Conservation (phyloP, 2,888 invertebrate genomes). For the Eremobia ochroleuca region DNA sequence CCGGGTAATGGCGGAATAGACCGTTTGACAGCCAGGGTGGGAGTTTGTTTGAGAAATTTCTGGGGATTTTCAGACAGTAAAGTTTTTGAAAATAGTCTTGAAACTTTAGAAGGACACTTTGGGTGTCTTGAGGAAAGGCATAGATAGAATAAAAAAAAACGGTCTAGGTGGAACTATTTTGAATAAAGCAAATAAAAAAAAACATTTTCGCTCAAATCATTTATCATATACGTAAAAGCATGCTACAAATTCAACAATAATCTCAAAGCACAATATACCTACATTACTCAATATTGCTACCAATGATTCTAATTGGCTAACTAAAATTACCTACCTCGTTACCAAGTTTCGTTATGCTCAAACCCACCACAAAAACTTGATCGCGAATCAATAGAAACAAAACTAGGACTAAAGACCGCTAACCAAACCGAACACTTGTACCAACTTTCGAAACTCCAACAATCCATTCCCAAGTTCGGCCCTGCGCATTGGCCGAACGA, state of each 20-base stretch:
- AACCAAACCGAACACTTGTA: conserved; percentile 79
- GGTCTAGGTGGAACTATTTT: not conserved
- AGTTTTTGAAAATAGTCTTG: not conserved
- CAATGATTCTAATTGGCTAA: conserved; percentile 39
- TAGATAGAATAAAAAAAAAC: not conserved
- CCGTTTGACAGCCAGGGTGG: conserved; percentile 73
- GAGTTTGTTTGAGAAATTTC: conserved; percentile 50
- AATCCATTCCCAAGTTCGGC: conserved; percentile 84
- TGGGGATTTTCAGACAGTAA: not conserved
- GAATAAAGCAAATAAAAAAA: not conserved
- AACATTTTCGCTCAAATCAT: not conserved
- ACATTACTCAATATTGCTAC: not conserved
- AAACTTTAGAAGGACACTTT: not conserved
- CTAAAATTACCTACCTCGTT: conserved; percentile 34
- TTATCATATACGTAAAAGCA: no score
- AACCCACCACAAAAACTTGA: conserved; percentile 67
- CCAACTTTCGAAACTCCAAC: conserved; percentile 81
- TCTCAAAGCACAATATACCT: not conserved
- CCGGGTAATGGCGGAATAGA: conserved; percentile 76
- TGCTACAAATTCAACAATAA: not conserved
- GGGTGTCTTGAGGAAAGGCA: no score
- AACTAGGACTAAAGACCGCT: conserved; percentile 80
- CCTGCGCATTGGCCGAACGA: conserved; percentile 88
- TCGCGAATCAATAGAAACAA: conserved; percentile 73
- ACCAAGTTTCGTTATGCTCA: conserved; percentile 57